Evolutionary conservation across 2,797 vertebrate genomes (phyloP).

Genomic region (Triplophysa bombifrons): DNA sequence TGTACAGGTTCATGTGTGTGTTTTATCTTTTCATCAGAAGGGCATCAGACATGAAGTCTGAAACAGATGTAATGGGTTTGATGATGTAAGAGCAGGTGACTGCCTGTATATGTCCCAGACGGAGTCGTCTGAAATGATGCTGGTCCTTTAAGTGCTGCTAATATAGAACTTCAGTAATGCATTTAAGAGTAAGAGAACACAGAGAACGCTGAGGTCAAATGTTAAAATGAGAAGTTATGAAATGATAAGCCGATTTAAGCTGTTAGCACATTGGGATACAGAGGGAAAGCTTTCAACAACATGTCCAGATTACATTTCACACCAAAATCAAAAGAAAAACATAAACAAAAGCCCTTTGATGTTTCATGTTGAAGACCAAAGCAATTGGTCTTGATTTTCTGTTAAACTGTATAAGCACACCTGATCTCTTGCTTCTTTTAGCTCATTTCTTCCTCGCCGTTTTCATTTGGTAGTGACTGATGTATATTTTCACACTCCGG

Average conservation of each 20-base stretch:
- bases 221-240: neutral
- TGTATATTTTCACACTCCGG: neutral
- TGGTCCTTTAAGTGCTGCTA: neutral
- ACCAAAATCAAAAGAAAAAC: too few relatives aligned
- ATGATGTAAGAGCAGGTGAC: neutral
- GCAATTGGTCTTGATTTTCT: neutral
- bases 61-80: neutral
- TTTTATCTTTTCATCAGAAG: neutral
- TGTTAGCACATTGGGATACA: conserved; percentile 2
- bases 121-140: neutral
- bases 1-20: too few relatives aligned
- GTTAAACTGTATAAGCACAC: neutral
- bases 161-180: conserved; percentile 11
- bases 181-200: neutral
- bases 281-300: neutral
- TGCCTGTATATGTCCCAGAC: neutral
- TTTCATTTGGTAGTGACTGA: neutral
- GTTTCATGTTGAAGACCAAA: too few relatives aligned
- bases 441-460: too few relatives aligned
- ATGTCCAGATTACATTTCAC: too few relatives aligned
- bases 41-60: neutral
- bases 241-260: neutral
- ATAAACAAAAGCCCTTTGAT: too few relatives aligned
- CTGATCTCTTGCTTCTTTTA: too few relatives aligned
- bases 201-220: neutral